Base-by-base conservation (phyloP, 2,797 vertebrate genomes). In the Ceryle rudis region DNA sequence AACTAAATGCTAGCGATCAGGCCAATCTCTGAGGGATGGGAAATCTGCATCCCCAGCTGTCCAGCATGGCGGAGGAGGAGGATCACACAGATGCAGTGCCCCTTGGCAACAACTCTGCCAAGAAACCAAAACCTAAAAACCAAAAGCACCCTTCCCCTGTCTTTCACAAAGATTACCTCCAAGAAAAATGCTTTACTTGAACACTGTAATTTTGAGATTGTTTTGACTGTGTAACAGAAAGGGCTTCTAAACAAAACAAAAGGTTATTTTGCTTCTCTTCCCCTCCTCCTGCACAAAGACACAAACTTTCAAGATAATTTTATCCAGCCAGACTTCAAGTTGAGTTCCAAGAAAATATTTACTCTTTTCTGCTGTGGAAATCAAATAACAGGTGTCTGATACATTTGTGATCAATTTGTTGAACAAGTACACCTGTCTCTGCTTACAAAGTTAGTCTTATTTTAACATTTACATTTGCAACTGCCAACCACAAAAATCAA, bases 311-410 rank as follows among this genome's bases (percentile, higher is more conserved):
- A 67, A 73, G 20, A 91, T 79, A 91, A 94, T 77, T 69, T 90
- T 83, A 93, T 46, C 91, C 65, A 66, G 74, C 31, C 60, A 78
- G 52, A 67, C 44, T 74, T 69, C 33, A 78, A 69, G 78, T 62
- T 85, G 62, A 80, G 80, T 89, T 77, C 61, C 65, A 88, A 77
- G 72, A 80, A 96, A 96, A 95, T 95, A 95, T 97, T 97, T 97
- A 72, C 26, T 93, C 67, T 94, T 44, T 55, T 49, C 75, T 81
- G 22, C 37, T 41, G 31, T 1, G 2, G 51, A 92, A 79, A 29
- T 82, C 85, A 90, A 93, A 74, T 31, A 85, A 72, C 75, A 86
- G 81, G 72, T 77, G 75, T 66, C 62, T 67, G 80, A 94, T 78
- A 61, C 20, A 60, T 62, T 81, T 72, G 67, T 58, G 72, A 89